A percentile compares a stretch with the other conserved stretches of the same genome.
Conservation (phyloP, 92 coral and sea anemone species). For the Ricordea florida region DNA sequence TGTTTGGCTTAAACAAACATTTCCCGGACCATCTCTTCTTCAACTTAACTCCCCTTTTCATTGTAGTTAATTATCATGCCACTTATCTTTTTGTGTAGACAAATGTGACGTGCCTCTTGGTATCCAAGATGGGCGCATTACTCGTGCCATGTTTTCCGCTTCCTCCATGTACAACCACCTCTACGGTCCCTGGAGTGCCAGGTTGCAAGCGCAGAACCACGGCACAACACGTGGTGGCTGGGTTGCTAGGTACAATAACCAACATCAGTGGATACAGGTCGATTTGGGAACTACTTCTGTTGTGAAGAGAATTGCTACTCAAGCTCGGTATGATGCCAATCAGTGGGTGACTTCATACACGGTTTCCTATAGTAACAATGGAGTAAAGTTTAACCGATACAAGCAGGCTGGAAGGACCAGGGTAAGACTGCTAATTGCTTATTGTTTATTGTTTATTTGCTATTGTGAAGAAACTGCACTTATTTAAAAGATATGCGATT, state of each 20-base stretch:
- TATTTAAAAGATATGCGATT: too few relatives aligned
- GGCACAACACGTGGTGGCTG: slow-evolving; percentile 72
- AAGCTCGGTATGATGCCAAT: slow-evolving; percentile 66
- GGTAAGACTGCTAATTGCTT: too few relatives aligned
- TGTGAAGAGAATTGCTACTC: slow-evolving; percentile 66
- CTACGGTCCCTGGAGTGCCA: slow-evolving; percentile 82
- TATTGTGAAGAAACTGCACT: too few relatives aligned
- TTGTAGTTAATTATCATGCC: neutral
- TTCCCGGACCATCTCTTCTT: too few relatives aligned
- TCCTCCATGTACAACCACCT: slow-evolving; percentile 64
- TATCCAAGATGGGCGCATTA: slow-evolving; percentile 80
- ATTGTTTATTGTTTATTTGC: too few relatives aligned
- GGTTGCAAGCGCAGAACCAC: slow-evolving; percentile 60
- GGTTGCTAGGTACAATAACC: slow-evolving; percentile 59
- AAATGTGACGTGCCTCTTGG: slow-evolving; percentile 86
- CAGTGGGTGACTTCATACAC: slow-evolving; percentile 68
- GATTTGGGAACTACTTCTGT: slow-evolving; percentile 52
- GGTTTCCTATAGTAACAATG: slow-evolving; percentile 59
- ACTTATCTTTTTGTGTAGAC: slow-evolving; percentile 22
- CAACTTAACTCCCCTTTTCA: neutral
- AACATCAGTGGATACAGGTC: slow-evolving; percentile 77
- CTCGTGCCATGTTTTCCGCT: slow-evolving; percentile 69
- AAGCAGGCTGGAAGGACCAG: slow-evolving; percentile 41
- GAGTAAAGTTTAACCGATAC: slow-evolving; percentile 62
- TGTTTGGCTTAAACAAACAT: too few relatives aligned